Percentiles rank a stretch among this genome's conserved stretches.
phyloP scores from a whole-genome alignment of 2,113 vertebrate species.

The Holacanthus passer region DNA sequence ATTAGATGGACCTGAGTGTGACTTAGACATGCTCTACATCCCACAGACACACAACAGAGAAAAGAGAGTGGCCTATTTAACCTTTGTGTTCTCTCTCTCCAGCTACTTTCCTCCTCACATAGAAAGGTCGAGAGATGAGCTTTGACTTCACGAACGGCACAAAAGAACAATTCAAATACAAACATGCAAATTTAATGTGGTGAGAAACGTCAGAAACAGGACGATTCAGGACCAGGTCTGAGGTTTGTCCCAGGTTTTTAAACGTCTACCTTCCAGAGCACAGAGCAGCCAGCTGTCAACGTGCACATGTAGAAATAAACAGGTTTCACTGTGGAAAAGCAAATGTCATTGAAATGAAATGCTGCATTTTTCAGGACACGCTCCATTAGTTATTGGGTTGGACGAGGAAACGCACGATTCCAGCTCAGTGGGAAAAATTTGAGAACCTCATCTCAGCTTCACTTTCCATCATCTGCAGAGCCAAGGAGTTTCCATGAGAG shows the following conservation, averaged over 20 bases:
- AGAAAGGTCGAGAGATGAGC: conserved; percentile 43
- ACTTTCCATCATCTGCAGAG: conserved; percentile 32
- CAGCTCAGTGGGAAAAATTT: conserved; percentile 24
- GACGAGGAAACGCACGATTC: conserved; percentile 13
- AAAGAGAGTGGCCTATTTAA: conserved; percentile 30
- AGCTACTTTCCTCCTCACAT: conserved; percentile 31
- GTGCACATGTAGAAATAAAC: not conserved
- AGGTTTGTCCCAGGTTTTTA: no score
- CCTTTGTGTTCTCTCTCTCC: conserved; percentile 37
- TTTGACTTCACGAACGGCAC: conserved; percentile 27
- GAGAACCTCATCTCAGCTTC: conserved; percentile 14
- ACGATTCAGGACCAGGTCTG: not conserved
- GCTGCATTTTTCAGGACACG: conserved; percentile 11
- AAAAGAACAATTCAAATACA: conserved; percentile 2
- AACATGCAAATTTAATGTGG: conserved; percentile 27
- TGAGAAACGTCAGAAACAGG: not conserved
- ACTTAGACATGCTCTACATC: conserved; percentile 36
- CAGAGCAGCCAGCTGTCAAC: not conserved
- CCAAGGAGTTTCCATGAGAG: conserved; percentile 36
- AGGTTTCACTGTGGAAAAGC: conserved; percentile 5
- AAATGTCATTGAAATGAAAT: conserved; percentile 6
- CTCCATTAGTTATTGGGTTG: not conserved
- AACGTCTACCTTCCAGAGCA: not conserved
- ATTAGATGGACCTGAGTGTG: no score
- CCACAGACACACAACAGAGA: conserved; percentile 23